Percentiles rank a stretch among this genome's conserved stretches.
Conservation (phyloP, 2,113 vertebrate species). For the Hippocampus guttulatus region DNA sequence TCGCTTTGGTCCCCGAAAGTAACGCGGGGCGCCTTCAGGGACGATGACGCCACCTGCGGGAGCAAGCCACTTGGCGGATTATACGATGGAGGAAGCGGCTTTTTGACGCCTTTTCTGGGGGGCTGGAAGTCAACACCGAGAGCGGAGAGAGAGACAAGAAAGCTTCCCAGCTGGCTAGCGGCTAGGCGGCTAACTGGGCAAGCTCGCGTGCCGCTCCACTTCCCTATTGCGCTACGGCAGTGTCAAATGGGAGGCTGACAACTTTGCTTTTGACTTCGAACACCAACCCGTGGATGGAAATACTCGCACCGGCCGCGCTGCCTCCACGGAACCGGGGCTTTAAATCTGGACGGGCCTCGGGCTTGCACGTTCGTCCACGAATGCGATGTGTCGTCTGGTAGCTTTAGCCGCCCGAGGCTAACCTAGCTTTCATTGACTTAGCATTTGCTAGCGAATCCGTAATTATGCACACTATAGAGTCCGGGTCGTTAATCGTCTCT, state of each 20-base stretch:
- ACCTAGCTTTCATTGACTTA: slow-evolving; percentile 17
- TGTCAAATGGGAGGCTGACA: slow-evolving; percentile 53
- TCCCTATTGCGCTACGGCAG: slow-evolving; percentile 62
- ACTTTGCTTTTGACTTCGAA: slow-evolving; percentile 39
- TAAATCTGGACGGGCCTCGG: slow-evolving; percentile 15
- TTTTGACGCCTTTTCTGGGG: neutral
- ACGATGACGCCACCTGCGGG: neutral
- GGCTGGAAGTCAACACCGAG: slow-evolving; percentile 47
- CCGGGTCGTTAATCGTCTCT: slow-evolving; percentile 30
- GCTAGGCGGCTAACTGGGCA: slow-evolving; percentile 32
- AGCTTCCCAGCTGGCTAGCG: slow-evolving; percentile 38
- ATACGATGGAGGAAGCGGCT: neutral
- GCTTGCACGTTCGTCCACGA: slow-evolving; percentile 40
- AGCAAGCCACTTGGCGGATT: neutral
- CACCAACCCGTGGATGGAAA: slow-evolving; percentile 30
- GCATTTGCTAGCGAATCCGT: slow-evolving; percentile 33
- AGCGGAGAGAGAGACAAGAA: slow-evolving; percentile 32
- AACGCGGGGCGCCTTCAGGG: neutral
- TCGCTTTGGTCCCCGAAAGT: neutral
- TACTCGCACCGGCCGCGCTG: neutral
- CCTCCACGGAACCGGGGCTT: slow-evolving; percentile 21
- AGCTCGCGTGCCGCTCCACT: slow-evolving; percentile 61
- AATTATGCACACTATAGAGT: slow-evolving; percentile 27
- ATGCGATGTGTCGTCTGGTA: slow-evolving; percentile 40
- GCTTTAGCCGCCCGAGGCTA: slow-evolving; percentile 47